These are phyloP conservation scores for Datnioides undecimradiatus DNA, from an alignment of 2,113 vertebrate species.

Conservation along the genomic window DNA sequence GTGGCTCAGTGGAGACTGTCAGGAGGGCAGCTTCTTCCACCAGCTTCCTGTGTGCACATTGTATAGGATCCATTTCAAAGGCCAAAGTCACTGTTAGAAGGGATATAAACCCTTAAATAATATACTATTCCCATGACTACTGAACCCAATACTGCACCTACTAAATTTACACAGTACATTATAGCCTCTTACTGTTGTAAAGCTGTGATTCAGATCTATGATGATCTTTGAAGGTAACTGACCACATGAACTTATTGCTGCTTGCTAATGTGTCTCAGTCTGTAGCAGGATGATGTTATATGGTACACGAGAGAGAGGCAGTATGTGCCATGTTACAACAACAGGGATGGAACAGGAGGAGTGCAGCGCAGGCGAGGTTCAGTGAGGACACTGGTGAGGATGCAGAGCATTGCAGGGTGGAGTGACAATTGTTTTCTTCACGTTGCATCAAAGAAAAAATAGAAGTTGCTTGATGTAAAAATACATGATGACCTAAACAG, in stretches of 20 bases:
- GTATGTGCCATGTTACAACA: conserved; percentile 10
- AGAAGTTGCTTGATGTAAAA: no score
- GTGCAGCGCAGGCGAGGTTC: conserved; percentile 39
- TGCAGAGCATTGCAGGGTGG: conserved; percentile 17
- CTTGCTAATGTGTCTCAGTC: background rate
- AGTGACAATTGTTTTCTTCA: conserved; percentile 24
- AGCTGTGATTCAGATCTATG: background rate
- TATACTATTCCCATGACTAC: background rate
- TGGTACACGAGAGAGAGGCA: background rate
- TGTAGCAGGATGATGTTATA: conserved; percentile 5
- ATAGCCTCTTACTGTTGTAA: background rate
- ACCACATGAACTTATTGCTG: background rate
- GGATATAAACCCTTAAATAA: conserved; percentile 10
- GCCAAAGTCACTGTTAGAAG: background rate
- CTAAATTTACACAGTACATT: background rate
- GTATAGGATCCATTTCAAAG: conserved; percentile 25
- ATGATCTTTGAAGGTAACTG: background rate
- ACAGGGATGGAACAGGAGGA: conserved; percentile 32
- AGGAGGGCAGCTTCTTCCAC: conserved; percentile 38
- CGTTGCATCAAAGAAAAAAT: conserved; percentile 8
- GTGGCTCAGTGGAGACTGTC: conserved; percentile 39
- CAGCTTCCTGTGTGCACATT: conserved; percentile 36
- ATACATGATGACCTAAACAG: no score
- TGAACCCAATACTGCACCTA: background rate
- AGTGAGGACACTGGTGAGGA: conserved; percentile 44